Evolutionary conservation across 2,113 vertebrate species (phyloP), one percentile per base, ranked within the genome.

Genomic region (Lichenostomus cassidix): DNA sequence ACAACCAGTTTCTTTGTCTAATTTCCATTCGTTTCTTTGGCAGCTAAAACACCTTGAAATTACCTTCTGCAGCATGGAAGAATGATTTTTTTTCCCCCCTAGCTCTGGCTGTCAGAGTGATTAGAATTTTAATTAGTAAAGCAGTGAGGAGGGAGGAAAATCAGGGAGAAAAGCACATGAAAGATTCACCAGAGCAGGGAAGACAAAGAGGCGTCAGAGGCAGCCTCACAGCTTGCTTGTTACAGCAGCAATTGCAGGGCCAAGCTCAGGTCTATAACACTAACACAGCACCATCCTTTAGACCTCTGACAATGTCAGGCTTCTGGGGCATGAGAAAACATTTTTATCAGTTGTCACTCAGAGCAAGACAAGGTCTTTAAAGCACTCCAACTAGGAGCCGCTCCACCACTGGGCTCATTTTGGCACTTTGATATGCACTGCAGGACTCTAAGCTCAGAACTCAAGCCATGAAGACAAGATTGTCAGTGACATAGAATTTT

Each of bases 51-150:
- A 98, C 98, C 97, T 98, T 98, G 98, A 98, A 98, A 98, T 98
- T 98, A 98, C 97, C 97, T 98, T 98, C 97, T 97, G 81, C 80
- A 87, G 87, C 91, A 92, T 87, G 91, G 97, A 98, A 97, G 97
- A 97, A 97, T 96, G 89, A 95, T 95, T 95, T 95, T 95, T 73
- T 92, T 83, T 28, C 5, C 8, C 17, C 47, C 59, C 77, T 95
- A 95, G 83, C 92, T 97, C 94, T 97, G 77, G 94, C 95, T 98
- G 98, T 96, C 97, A 97, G 83, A 97, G 97, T 98, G 98, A 98
- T 98, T 98, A 98, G 97, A 98, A 98, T 98, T 98, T 98, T 98
- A 98, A 98, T 98, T 98, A 98, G 96, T 94, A 97, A 97, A 97
- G 91, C 95, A 93, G 82, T 94, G 77, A 96, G 73, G 82, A 95